Conservation (phyloP, 2,888 invertebrate species). For the Lasioglossum calceatum region DNA sequence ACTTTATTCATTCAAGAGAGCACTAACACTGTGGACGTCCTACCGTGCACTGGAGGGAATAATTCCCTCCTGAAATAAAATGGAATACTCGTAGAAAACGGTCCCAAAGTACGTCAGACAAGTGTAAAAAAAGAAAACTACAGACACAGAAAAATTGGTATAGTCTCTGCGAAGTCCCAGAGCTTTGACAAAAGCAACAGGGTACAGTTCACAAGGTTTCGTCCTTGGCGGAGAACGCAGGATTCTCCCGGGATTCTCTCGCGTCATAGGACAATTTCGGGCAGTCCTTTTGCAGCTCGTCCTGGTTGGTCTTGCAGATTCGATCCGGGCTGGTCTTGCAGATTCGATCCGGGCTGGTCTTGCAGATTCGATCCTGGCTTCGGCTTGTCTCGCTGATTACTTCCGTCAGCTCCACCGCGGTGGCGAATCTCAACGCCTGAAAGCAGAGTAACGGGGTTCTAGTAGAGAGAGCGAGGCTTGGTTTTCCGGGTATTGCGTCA, state of each 20-base stretch:
- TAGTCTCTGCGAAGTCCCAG: neutral
- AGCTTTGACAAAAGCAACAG: neutral
- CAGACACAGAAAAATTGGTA: neutral
- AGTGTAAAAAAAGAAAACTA: neutral
- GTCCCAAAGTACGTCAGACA: neutral
- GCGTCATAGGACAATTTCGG: constrained; percentile 19
- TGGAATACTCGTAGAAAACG: neutral
- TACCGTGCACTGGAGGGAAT: neutral
- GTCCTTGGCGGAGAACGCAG: constrained; percentile 56
- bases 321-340: constrained; percentile 16
- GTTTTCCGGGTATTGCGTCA: constrained; percentile 12
- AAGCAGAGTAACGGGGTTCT: constrained; percentile 62
- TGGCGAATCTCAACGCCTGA: constrained; percentile 75
- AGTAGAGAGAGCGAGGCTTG: neutral
- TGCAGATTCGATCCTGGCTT: constrained; percentile 18
- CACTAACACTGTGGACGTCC: neutral
- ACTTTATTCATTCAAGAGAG: neutral
- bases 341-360: constrained; percentile 65
- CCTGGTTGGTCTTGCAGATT: constrained; percentile 66
- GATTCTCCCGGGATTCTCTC: constrained; percentile 53
- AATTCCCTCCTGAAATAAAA: neutral
- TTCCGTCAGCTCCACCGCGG: constrained; percentile 75
- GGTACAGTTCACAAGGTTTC: constrained; percentile 41
- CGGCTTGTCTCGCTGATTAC: constrained; percentile 67
- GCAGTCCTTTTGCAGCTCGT: constrained; percentile 20